These are phyloP conservation scores for Polypedilum pembai DNA, from an alignment of 1,140 invertebrate species.

Conservation along the genomic window DNA sequence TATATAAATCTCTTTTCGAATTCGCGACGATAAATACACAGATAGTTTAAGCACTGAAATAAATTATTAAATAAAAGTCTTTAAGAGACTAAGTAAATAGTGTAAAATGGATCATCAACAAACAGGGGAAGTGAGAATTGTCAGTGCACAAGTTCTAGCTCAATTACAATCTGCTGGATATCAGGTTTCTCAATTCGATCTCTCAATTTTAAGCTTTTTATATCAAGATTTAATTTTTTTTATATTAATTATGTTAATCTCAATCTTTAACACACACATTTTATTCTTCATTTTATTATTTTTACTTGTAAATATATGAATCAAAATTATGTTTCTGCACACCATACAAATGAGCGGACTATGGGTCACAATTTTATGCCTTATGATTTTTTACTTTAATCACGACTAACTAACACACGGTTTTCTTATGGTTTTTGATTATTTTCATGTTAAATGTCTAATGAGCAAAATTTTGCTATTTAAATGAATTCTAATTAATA, in stretches of 20 bases:
- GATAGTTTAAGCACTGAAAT: background rate
- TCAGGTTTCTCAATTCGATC: background rate
- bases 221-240: background rate
- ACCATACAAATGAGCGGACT: background rate
- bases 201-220: background rate
- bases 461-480: too few relatives aligned
- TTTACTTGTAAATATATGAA: background rate
- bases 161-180: slow-evolving; percentile 16
- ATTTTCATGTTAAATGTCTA: background rate
- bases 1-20: background rate
- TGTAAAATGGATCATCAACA: slow-evolving; percentile 16
- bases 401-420: slow-evolving; percentile 1
- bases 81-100: background rate
- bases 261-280: slow-evolving; percentile 16
- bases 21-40: background rate
- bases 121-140: background rate
- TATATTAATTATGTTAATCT: background rate
- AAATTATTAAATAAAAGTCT: background rate
- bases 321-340: background rate
- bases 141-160: slow-evolving; percentile 8
- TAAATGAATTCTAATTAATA: background rate
- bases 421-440: slow-evolving; percentile 28
- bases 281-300: slow-evolving; percentile 1
- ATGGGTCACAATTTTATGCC: background rate
- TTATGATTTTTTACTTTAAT: slow-evolving; percentile 14